Conservation (phyloP, 2,888 invertebrate species). For the Drosophila koepferae region DNA sequence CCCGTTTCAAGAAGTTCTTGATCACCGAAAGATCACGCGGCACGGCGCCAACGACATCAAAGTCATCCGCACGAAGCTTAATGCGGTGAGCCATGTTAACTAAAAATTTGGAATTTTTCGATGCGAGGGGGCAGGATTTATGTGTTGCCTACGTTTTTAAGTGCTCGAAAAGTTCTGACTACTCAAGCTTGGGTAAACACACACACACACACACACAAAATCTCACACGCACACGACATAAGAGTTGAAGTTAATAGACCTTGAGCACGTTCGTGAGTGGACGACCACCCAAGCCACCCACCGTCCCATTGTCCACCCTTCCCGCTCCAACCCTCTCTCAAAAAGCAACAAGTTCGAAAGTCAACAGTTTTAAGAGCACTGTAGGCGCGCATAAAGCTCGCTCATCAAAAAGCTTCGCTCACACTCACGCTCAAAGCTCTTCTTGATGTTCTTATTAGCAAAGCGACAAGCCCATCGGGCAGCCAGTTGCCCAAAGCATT, state of each 20-base stretch:
- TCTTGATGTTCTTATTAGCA: conserved; percentile 69
- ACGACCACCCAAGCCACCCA: conserved; percentile 22
- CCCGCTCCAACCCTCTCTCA: neutral
- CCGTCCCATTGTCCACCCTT: neutral
- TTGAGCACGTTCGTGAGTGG: conserved; percentile 41
- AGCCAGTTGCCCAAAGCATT: conserved; percentile 55
- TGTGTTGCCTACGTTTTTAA: conserved; percentile 1
- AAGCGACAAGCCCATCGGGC: conserved; percentile 23
- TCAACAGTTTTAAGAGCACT: conserved; percentile 36
- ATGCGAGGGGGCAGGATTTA: conserved; percentile 1
- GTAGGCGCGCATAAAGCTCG: conserved; percentile 33
- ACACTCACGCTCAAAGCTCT: conserved; percentile 62
- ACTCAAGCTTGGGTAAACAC: conserved; percentile 32
- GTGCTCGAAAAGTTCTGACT: conserved; percentile 20
- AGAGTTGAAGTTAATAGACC: conserved; percentile 36
- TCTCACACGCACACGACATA: neutral
- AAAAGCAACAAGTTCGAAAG: conserved; percentile 65
- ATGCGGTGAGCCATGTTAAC: conserved; percentile 63
- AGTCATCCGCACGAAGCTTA: conserved; percentile 63
- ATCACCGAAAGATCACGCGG: conserved; percentile 70
- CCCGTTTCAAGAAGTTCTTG: conserved; percentile 67
- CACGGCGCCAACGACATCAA: conserved; percentile 69
- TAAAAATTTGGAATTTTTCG: conserved; percentile 45
- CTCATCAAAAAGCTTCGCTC: conserved; percentile 28
- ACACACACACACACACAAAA: neutral